Base-by-base conservation (phyloP, 1,140 invertebrate genomes). In the Ganaspis sp. region DNA sequence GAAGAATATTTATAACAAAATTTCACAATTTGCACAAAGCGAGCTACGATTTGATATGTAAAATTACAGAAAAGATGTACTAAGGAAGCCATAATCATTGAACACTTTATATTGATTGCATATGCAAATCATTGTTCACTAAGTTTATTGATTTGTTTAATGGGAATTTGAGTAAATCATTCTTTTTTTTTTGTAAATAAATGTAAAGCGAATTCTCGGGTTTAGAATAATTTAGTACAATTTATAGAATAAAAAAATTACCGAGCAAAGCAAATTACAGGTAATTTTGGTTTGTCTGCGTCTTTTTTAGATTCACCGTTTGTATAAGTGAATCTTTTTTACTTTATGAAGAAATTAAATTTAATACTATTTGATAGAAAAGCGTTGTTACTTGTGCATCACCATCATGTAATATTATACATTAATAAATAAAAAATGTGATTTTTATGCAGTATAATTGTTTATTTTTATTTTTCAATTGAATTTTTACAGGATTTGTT, bases 111-210 rank as follows among this genome's bases (percentile, higher is more conserved):
- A 26, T 23, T 58, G 12, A 58, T 26, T 58, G 26, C 23, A 58
- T 58, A 58, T 9, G 21, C 12, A 58, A 26, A 23, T 26, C 2
- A 15, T 5, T 34, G 29, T 34, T 34, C 29, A 34, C 6, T 11
- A 58, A 26, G 21, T 23, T 26, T 9, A 12, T 58, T 23, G 23
- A 58, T 15, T 45, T 45, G n/a, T 4, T 45, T 45, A n/a, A 45
- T 45, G 3, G 42, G 4, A 45, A 15, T 45, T 45, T 15, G 4
- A 45, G 12, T 45, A 15, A 45, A 4, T 15, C 42, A 6, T 3
- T n/a, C n/a, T n/a, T 4, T 40, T 40, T 40, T 45, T 45, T 58
- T 58, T 58, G 54, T 58, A 58, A 26, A 58, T 58, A 58, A 26
- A 23, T 29, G 8, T 26, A 23, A 15, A 45, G 1, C 17, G n/a